Conservation (phyloP, 2,888 invertebrate genomes). For the Agrotis puta region DNA sequence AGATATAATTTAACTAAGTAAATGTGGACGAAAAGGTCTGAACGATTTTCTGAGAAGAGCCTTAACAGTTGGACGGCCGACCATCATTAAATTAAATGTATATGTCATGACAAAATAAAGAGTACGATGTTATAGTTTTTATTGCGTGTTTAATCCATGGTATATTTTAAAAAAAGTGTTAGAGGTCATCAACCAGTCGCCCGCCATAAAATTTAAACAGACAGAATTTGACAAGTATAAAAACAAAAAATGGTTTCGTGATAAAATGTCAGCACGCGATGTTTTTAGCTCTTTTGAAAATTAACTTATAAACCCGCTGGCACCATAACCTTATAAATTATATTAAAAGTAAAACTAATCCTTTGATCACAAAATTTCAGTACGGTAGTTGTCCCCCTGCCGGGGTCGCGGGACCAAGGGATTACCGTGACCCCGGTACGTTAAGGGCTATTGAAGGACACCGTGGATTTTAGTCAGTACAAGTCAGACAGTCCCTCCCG, state of each 20-base stretch:
- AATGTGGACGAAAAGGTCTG: too few species aligned
- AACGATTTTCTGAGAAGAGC: too few species aligned
- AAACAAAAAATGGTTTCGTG: constrained; percentile 8
- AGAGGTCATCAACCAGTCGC: constrained; percentile 23
- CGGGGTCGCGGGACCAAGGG: too few species aligned
- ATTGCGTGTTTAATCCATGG: constrained; percentile 8
- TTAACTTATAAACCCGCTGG: not conserved
- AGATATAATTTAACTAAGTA: too few species aligned
- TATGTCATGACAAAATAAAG: not conserved
- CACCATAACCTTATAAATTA: not conserved
- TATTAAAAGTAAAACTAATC: not conserved
- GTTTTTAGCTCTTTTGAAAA: constrained; percentile 17
- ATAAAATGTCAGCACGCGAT: constrained; percentile 30
- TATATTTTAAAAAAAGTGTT: not conserved
- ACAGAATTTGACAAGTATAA: constrained; percentile 12
- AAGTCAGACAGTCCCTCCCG: too few species aligned
- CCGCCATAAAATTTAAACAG: constrained; percentile 20
- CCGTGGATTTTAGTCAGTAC: too few species aligned
- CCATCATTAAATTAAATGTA: too few species aligned
- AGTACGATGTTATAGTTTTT: not conserved
- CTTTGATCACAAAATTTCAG: not conserved
- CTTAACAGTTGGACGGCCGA: not conserved
- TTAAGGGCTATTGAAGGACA: too few species aligned
- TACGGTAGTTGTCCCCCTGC: too few species aligned
- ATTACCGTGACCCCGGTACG: too few species aligned